A percentile compares a stretch with the other conserved stretches of the same genome.
These are phyloP conservation scores for Shinisaurus crocodilurus DNA, from an alignment of 2,113 vertebrate species.

Conservation along the genomic window DNA sequence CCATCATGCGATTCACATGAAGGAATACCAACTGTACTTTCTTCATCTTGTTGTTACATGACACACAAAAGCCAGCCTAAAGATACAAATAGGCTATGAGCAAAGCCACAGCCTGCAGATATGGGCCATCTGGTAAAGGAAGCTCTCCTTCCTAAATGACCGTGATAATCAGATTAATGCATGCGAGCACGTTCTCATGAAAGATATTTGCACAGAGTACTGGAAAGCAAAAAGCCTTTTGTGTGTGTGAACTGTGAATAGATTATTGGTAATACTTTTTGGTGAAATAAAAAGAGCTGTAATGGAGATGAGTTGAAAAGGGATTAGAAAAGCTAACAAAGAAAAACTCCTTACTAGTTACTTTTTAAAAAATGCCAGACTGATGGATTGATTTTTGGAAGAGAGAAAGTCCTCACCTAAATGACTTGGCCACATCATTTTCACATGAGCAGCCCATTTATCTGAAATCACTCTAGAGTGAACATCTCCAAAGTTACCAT, in stretches of 20 bases:
- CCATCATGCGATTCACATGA: no score
- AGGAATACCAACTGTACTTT: not conserved
- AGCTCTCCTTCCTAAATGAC: not conserved
- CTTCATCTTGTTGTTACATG: not conserved
- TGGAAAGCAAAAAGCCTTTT: not conserved
- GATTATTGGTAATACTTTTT: rapidly evolving
- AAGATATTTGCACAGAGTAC: rapidly evolving
- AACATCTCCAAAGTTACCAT: not conserved
- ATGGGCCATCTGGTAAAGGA: not conserved
- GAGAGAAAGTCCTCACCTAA: not conserved
- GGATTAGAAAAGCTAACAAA: not conserved
- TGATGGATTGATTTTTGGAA: not conserved
- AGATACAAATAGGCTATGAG: not conserved
- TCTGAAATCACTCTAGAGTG: not conserved
- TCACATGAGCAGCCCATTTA: not conserved
- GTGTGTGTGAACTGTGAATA: not conserved
- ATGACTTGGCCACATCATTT: not conserved
- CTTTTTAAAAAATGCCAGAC: not conserved
- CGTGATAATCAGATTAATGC: not conserved
- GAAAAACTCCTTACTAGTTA: not conserved
- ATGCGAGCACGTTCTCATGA: no score
- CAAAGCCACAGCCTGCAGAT: not conserved
- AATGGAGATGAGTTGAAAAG: not conserved
- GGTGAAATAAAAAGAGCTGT: not conserved
- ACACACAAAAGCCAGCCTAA: not conserved